Conservation (phyloP, 2,888 invertebrate species). For the Drosophila lacicola region DNA sequence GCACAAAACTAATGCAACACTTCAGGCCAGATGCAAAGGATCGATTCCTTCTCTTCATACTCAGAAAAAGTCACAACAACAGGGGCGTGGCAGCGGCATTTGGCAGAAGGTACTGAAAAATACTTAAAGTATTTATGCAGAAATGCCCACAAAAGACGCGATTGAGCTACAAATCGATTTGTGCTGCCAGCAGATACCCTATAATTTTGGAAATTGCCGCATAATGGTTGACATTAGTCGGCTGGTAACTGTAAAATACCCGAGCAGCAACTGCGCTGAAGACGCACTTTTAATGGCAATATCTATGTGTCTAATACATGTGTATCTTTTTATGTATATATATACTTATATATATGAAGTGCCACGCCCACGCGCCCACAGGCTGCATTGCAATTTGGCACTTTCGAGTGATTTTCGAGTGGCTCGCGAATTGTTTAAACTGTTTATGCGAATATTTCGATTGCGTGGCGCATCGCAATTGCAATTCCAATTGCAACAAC, state of each 20-base stretch:
- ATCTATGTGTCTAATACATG: too few relatives aligned
- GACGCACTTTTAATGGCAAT: too few relatives aligned
- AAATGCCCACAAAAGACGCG: slow-evolving; percentile 1
- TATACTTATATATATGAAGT: not conserved
- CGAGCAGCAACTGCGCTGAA: too few relatives aligned
- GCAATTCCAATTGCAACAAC: not conserved
- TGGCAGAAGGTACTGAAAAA: slow-evolving; percentile 3
- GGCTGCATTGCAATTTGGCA: not conserved
- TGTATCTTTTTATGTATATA: not conserved
- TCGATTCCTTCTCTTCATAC: too few relatives aligned
- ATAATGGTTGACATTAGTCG: not conserved
- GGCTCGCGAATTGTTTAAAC: slow-evolving; percentile 32
- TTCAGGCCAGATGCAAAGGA: too few relatives aligned
- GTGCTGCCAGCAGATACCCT: not conserved
- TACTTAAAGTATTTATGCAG: not conserved
- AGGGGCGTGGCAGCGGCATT: slow-evolving; percentile 1
- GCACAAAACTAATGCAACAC: not conserved
- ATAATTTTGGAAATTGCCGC: not conserved
- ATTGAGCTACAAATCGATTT: not conserved
- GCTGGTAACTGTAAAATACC: not conserved
- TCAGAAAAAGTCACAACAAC: not conserved
- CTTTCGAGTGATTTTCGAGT: slow-evolving; percentile 28
- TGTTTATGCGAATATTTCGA: slow-evolving; percentile 39
- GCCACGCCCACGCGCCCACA: slow-evolving; percentile 14
- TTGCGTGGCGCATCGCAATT: slow-evolving; percentile 29